phyloP scores from a whole-genome alignment of 2,888 invertebrate species.

The Tetrapedia diversipes region DNA sequence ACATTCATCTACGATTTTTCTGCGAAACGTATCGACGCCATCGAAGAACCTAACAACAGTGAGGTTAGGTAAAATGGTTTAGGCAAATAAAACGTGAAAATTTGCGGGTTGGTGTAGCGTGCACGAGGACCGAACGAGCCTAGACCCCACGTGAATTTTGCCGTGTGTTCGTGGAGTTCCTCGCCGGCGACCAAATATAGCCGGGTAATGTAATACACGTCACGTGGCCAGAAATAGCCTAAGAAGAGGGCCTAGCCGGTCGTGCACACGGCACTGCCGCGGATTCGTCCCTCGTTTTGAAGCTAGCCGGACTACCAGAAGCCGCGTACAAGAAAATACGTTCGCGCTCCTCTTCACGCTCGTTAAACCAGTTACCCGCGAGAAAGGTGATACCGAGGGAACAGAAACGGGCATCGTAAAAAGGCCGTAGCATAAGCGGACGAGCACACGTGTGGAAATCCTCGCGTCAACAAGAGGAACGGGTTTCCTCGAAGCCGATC shows the following conservation, averaged over 20 bases:
- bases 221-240: slow-evolving; percentile 85
- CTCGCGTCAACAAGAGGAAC: neutral
- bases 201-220: slow-evolving; percentile 85
- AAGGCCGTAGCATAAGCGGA: too few relatives aligned
- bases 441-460: slow-evolving; percentile 10
- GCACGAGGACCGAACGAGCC: slow-evolving; percentile 1
- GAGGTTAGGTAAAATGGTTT: too few relatives aligned
- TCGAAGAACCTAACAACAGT: neutral
- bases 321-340: slow-evolving; percentile 58
- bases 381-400: slow-evolving; percentile 59
- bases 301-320: slow-evolving; percentile 56
- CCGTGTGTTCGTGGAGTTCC: slow-evolving; percentile 63
- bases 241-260: slow-evolving; percentile 82
- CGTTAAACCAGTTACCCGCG: slow-evolving; percentile 61
- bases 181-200: slow-evolving; percentile 84
- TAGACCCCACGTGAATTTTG: slow-evolving; percentile 61
- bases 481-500: neutral
- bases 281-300: slow-evolving; percentile 55
- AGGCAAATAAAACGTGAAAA: slow-evolving; percentile 15
- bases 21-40: neutral
- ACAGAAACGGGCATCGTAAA: slow-evolving; percentile 52
- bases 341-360: slow-evolving; percentile 63
- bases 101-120: slow-evolving; percentile 6
- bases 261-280: slow-evolving; percentile 84
- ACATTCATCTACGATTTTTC: too few relatives aligned